phyloP scores from a whole-genome alignment of 2,888 invertebrate genomes.

The Chorisops tibialis region DNA sequence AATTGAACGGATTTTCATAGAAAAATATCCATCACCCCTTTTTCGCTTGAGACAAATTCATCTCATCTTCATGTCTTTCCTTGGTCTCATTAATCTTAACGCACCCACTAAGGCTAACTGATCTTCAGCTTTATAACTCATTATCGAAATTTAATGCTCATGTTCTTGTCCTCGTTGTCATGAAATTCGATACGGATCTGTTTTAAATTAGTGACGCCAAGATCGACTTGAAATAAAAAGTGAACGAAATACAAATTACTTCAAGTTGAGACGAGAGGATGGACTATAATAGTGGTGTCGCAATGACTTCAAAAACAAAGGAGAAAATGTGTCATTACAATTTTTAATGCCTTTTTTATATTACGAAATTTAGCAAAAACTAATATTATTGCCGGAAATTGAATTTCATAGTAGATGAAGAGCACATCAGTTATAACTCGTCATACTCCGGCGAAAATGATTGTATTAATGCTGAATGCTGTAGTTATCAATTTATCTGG shows the following conservation, averaged over 20 bases:
- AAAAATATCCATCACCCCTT: not conserved
- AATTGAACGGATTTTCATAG: not conserved
- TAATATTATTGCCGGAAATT: too few relatives aligned
- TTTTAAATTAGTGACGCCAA: slow-evolving; percentile 39
- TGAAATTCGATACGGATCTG: slow-evolving; percentile 38
- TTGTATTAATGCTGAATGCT: too few relatives aligned
- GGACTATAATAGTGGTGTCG: too few relatives aligned
- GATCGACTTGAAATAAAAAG: slow-evolving; percentile 3
- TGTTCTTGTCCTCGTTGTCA: slow-evolving; percentile 28
- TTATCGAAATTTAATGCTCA: slow-evolving; percentile 21
- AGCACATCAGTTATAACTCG: too few relatives aligned
- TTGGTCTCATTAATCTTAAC: slow-evolving; percentile 24
- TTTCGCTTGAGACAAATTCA: not conserved
- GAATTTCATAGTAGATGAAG: too few relatives aligned
- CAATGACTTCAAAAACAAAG: too few relatives aligned
- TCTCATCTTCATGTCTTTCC: not conserved
- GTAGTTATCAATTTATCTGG: too few relatives aligned
- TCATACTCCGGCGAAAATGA: too few relatives aligned
- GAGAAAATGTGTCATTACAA: too few relatives aligned
- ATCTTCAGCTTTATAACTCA: slow-evolving; percentile 25
- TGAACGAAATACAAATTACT: slow-evolving; percentile 2
- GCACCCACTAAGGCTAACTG: slow-evolving; percentile 15
- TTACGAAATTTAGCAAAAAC: too few relatives aligned
- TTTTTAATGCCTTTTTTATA: too few relatives aligned
- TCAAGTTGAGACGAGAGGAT: too few relatives aligned